These are phyloP conservation scores for Pteropus alecto DNA, from an alignment of 2,113 vertebrate genomes.

Conservation along the genomic window DNA sequence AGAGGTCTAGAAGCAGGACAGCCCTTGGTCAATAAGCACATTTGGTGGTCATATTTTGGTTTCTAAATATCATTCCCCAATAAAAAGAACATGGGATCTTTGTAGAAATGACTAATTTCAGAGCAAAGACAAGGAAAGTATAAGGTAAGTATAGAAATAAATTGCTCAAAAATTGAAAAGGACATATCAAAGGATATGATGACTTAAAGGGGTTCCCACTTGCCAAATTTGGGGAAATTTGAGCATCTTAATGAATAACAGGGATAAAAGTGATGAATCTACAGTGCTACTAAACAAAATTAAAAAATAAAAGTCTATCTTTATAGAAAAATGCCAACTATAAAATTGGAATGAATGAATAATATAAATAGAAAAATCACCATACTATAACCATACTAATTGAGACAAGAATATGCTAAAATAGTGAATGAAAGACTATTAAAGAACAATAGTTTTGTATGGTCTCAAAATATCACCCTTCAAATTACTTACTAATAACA, in stretches of 20 bases:
- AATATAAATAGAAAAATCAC: background rate
- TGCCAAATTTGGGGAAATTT: background rate
- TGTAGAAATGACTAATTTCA: background rate
- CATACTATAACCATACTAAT: background rate
- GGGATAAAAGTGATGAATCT: background rate
- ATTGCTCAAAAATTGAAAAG: background rate
- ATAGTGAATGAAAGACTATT: background rate
- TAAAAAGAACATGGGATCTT: background rate
- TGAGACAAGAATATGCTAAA: background rate
- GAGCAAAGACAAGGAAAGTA: background rate
- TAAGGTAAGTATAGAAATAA: background rate
- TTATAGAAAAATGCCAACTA: background rate
- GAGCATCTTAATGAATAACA: background rate
- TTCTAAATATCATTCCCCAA: background rate
- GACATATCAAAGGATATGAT: background rate
- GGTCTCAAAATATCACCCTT: background rate
- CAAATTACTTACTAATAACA: background rate
- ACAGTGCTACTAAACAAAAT: background rate
- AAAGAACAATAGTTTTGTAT: background rate
- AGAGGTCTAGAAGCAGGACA: background rate
- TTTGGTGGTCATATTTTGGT: background rate
- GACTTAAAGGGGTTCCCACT: background rate
- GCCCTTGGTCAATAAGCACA: background rate
- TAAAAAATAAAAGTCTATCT: background rate
- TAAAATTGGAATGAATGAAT: background rate